phyloP scores from a whole-genome alignment of 2,888 invertebrate genomes.

The Drosophila neoperkinsi region DNA sequence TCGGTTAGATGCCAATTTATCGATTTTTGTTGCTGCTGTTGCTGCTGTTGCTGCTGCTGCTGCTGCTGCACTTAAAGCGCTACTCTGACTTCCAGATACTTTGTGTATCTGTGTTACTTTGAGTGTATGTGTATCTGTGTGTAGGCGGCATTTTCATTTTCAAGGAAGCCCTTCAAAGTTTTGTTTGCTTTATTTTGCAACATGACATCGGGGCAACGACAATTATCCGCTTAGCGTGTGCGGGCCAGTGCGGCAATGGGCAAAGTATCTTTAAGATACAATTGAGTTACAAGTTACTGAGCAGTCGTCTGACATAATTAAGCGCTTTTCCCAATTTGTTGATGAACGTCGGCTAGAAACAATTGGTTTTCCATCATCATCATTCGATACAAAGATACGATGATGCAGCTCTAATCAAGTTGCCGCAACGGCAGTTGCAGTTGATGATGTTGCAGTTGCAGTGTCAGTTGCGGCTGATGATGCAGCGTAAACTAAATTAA shows the following conservation, averaged over 20 bases:
- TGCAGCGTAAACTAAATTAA: slow-evolving; percentile 63
- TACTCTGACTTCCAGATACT: slow-evolving; percentile 40
- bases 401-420: slow-evolving; percentile 38
- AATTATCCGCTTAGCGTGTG: slow-evolving; percentile 76
- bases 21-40: slow-evolving; percentile 44
- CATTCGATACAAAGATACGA: slow-evolving; percentile 29
- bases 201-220: slow-evolving; percentile 53
- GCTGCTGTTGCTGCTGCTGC: not conserved
- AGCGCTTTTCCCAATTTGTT: slow-evolving; percentile 66
- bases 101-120: slow-evolving; percentile 34
- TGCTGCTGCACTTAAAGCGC: slow-evolving; percentile 26
- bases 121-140: slow-evolving; percentile 14
- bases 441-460: slow-evolving; percentile 25
- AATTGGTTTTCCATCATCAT: slow-evolving; percentile 65
- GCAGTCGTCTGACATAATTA: slow-evolving; percentile 53
- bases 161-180: slow-evolving; percentile 80
- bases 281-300: slow-evolving; percentile 56
- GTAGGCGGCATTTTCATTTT: slow-evolving; percentile 57
- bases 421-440: slow-evolving; percentile 15
- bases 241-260: slow-evolving; percentile 70
- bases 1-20: slow-evolving; percentile 59
- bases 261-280: slow-evolving; percentile 75
- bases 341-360: slow-evolving; percentile 57
- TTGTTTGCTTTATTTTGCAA: slow-evolving; percentile 75
- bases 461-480: slow-evolving; percentile 38